Evolutionary conservation across 2,113 vertebrate genomes (phyloP), one percentile per base, ranked within the genome.

Genomic region (Myotis lucifugus): DNA sequence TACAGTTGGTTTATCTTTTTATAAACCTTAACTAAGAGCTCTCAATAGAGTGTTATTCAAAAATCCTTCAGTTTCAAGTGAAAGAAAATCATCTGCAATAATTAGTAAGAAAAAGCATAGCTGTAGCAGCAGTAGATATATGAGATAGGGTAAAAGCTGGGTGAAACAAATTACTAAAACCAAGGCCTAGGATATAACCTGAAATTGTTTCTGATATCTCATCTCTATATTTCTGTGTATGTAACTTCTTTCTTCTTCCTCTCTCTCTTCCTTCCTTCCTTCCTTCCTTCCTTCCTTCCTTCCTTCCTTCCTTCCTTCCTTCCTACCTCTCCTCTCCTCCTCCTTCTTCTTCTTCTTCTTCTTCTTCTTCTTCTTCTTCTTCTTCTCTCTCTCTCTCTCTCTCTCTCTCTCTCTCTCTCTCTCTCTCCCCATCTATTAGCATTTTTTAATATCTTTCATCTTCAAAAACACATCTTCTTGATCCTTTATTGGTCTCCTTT

Each of bases 1-100:
- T 56, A 29, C 0, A 64, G 23, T n/a, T 72, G 23, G 12, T 83
- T 52, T 78, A n/a, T 15, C 10, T 56, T 73, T 96, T 40, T 18
- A 70, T 61, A 83, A 70, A 72, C 12, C 3, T 56, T 78, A 84
- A 17, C 2, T 64, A 54, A 34, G 11, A 70, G 8, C 5, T 72
- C 32, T 91, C 37, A 88, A 74, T 21, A 84, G 8, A 72, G 7
- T 52, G 19, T 13, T 84, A 54, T 77, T 77, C 37, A 91, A 82
- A 83, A 70, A 59, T 40, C 11, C 27, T 77, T 82, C 18, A 29
- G 29, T 85, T 81, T 23, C 27, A 93, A 85, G 46, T 74, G 37
- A 56, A 42, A 42, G 46, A 56, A 70, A 89, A 54, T 2, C 5
- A 81, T 6, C 3, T 50, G 48, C 48, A 48, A 67, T 29, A 42